Base-by-base conservation (phyloP, 2,888 invertebrate species). In the Hybos culiciformis region DNA sequence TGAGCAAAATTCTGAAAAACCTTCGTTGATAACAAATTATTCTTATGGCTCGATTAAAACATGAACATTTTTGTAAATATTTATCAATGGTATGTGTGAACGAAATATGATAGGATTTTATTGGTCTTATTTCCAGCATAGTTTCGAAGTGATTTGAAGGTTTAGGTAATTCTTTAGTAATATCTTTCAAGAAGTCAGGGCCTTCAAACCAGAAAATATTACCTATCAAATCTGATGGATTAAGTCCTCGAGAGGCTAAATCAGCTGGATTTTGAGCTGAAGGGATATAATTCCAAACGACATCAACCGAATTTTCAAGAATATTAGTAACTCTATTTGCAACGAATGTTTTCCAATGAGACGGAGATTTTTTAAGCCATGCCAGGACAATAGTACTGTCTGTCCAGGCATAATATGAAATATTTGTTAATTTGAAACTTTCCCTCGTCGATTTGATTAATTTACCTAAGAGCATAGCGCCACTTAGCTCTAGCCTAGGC, bases 261-360 rank as follows among this genome's bases (percentile, higher is more conserved):
- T 54, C 53, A 2, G 53, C 52, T 12, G 52, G 50, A 36, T 55
- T 54, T 12, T 43, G 24, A 1, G 23, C 32, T 9, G 51, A 46
- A 8, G 42, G 39, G 2, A 54, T 46, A 42, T 54, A 51, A 8
- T 44, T 37, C 52, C 52, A 54, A 9, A 23, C n/a, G 2, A 31
- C 38, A 8, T 32, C 18, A 1, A 45, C 24, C 3, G 45, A 19
- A 2, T 15, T 24, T 1, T 51, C 45, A 5, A 49, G 19, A n/a
- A 53, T 51, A 20, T 49, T 42, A 7, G 50, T 26, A 5, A 51
- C 49, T 3, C 53, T 44, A 32, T 50, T 54, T 2, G 47, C 51
- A 3, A 54, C 50, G 29, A 53, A 54, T 1, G 53, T 54, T 37
- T 52, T 50, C 51, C 52, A 56, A n/a, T 38, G 48, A 5, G 44